A percentile compares a stretch with the other conserved stretches of the same genome.
Conservation (phyloP, 1,140 invertebrate genomes). For the Drosophila pandora region DNA sequence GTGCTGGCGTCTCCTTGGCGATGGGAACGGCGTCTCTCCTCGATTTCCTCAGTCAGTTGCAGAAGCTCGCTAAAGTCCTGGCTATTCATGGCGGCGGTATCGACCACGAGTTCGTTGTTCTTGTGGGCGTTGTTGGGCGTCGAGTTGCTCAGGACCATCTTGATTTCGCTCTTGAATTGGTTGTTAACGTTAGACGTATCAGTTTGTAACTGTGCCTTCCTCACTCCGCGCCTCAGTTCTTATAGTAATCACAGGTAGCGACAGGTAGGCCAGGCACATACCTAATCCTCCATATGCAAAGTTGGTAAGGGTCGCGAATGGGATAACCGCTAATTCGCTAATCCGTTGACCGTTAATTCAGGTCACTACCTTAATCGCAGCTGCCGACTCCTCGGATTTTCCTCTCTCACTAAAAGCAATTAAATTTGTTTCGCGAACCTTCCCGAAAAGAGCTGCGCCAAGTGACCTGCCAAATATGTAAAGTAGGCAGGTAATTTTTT, state of each 20-base stretch:
- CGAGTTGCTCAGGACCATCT: constrained; percentile 74
- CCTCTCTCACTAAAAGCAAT: constrained; percentile 25
- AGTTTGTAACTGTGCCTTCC: constrained; percentile 62
- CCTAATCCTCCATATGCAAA: neutral
- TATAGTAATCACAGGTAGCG: neutral
- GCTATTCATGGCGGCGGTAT: constrained; percentile 67
- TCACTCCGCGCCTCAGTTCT: neutral
- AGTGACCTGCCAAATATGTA: constrained; percentile 37
- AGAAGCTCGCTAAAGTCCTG: constrained; percentile 61
- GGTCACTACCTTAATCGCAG: constrained; percentile 6
- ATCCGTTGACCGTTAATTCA: neutral
- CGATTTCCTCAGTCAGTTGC: constrained; percentile 66
- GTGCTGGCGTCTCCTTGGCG: constrained; percentile 17
- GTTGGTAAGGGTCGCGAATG: neutral
- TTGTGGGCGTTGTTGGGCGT: constrained; percentile 54
- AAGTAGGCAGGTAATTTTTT: constrained; percentile 42
- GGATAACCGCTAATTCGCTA: neutral
- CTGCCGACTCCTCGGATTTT: constrained; percentile 34
- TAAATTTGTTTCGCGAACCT: constrained; percentile 44
- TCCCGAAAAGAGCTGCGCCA: constrained; percentile 14
- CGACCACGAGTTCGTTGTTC: constrained; percentile 54
- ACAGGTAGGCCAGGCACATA: neutral
- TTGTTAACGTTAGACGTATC: constrained; percentile 70
- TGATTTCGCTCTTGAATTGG: constrained; percentile 14
- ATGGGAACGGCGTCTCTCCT: constrained; percentile 51